These are phyloP conservation scores for Alectura lathami DNA, from an alignment of 2,113 vertebrate species.

Conservation along the genomic window DNA sequence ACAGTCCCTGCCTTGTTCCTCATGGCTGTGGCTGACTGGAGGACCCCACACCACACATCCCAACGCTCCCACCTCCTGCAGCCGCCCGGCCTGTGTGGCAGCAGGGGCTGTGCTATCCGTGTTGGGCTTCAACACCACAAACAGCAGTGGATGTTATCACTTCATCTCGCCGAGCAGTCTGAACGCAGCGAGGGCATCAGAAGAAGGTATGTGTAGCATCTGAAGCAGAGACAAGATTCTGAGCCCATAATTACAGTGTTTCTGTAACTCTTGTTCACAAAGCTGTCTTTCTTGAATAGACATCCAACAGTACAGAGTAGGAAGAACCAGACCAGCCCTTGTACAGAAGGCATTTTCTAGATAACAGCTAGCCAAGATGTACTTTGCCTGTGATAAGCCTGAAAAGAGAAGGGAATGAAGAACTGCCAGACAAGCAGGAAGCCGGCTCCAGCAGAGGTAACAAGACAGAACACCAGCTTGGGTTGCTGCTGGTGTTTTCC, in stretches of 20 bases:
- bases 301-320: neutral
- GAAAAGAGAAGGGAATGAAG: constrained; percentile 34
- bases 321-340: neutral
- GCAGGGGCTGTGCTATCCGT: neutral
- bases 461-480: neutral
- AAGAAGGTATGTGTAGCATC: neutral
- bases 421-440: constrained; percentile 31
- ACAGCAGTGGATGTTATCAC: neutral
- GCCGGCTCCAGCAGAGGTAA: neutral
- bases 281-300: neutral
- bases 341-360: neutral
- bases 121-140: neutral
- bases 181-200: rapidly evolving
- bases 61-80: neutral
- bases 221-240: rapidly evolving
- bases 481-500: neutral
- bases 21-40: neutral
- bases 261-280: neutral
- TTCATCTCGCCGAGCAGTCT: neutral
- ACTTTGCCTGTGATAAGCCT: neutral
- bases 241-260: neutral
- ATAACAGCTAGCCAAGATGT: neutral
- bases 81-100: neutral
- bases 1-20: neutral
- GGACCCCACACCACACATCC: neutral